Evolutionary conservation across 2,113 vertebrate species (phyloP).

Genomic region (Phylloscopus trochilus): DNA sequence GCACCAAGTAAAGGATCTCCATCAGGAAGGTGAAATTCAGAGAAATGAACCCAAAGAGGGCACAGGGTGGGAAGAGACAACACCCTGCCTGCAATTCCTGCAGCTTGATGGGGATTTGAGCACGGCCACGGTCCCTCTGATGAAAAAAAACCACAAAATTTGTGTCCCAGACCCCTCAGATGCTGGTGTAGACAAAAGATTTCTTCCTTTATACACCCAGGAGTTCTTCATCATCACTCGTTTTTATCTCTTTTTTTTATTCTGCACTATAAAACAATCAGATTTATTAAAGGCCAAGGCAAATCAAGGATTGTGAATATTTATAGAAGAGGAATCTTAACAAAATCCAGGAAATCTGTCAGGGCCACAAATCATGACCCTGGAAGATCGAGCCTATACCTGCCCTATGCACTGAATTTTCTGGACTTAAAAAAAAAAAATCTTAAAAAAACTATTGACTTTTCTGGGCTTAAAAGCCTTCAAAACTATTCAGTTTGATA

Average conservation of each 20-base stretch:
- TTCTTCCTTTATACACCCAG: neutral
- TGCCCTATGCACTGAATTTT: too few species aligned
- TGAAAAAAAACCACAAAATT: neutral
- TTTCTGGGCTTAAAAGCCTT: neutral
- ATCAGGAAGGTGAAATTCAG: neutral
- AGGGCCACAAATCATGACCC: neutral
- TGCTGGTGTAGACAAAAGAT: neutral
- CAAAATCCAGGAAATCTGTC: neutral
- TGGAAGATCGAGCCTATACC: neutral
- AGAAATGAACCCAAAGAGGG: neutral
- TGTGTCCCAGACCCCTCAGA: neutral
- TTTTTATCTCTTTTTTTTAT: neutral
- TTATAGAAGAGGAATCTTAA: too few species aligned
- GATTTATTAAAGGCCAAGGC: neutral
- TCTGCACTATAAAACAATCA: neutral
- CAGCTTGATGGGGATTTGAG: neutral
- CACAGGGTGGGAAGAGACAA: neutral
- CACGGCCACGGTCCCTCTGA: neutral
- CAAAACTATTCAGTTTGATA: fast-evolving
- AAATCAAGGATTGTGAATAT: neutral
- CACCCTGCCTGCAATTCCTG: neutral
- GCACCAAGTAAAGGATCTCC: neutral
- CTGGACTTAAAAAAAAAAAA: neutral
- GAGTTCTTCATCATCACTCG: neutral
- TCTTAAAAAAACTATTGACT: fast-evolving